Evolutionary conservation across 2,113 vertebrate species (phyloP).

Genomic region (Origma solitaria): DNA sequence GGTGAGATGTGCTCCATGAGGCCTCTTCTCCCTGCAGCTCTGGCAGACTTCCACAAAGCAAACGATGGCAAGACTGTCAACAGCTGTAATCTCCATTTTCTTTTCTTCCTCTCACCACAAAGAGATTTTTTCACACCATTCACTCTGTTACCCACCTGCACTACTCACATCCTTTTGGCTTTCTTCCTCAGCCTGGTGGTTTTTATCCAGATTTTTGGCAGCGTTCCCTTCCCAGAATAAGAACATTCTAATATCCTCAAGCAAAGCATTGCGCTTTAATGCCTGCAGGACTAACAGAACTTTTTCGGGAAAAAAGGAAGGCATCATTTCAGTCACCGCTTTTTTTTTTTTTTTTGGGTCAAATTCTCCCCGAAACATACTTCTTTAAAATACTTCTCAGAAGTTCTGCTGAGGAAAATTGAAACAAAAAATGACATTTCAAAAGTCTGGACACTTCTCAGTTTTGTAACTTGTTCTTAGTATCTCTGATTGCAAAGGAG

Average conservation of each 20-base stretch:
- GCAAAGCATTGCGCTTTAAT: not conserved
- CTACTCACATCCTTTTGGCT: not conserved
- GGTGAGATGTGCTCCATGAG: accelerated
- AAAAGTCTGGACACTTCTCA: not conserved
- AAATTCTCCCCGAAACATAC: not conserved
- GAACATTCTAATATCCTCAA: not conserved
- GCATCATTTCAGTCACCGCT: not conserved
- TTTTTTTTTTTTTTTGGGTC: not conserved
- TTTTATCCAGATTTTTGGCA: constrained; percentile 1
- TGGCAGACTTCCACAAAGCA: not conserved
- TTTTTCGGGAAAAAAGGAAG: not conserved
- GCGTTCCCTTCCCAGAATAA: not conserved
- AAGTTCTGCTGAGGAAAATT: not conserved
- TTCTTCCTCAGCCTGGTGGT: not conserved
- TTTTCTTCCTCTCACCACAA: not conserved
- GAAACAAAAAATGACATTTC: not conserved
- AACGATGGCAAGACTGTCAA: not conserved
- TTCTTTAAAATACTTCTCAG: not conserved
- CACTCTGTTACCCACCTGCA: not conserved
- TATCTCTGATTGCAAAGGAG: not conserved
- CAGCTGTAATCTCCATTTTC: not conserved
- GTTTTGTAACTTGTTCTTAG: not conserved
- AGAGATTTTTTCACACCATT: constrained; percentile 20
- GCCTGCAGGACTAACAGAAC: not conserved
- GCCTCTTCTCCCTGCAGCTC: not conserved